Percentiles rank a stretch among this genome's conserved stretches.
phyloP scores from a whole-genome alignment of 35 echinoderm and acorn worm genomes.

The Chiridota heheva region DNA sequence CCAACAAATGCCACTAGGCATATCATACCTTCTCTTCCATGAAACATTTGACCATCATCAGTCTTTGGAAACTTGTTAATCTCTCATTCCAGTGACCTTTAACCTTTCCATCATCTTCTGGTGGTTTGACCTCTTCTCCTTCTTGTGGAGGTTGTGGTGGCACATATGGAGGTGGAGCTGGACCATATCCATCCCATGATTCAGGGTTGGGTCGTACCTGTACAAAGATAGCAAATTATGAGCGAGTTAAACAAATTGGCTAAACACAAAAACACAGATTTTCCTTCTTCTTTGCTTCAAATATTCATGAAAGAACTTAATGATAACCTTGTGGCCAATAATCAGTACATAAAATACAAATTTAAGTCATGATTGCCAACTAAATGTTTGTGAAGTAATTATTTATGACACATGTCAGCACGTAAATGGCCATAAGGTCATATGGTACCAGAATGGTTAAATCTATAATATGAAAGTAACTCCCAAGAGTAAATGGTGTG shows the following conservation, averaged over 20 bases:
- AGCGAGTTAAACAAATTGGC: too few species aligned
- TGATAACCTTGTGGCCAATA: too few species aligned
- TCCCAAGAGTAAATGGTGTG: too few species aligned
- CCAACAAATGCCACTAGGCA: neutral
- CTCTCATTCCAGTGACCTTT: conserved; percentile 93
- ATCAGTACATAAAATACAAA: neutral
- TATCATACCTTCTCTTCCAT: conserved; percentile 90
- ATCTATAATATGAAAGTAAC: too few species aligned
- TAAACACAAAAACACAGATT: too few species aligned
- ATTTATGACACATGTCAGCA: too few species aligned
- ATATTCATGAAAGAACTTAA: too few species aligned
- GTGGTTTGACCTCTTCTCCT: conserved; percentile 53
- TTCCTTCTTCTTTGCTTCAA: too few species aligned
- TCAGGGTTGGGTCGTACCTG: conserved; percentile 89
- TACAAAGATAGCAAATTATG: conserved; percentile 1
- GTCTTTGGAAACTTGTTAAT: conserved; percentile 88
- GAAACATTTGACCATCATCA: conserved; percentile 94
- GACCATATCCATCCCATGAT: conserved; percentile 86
- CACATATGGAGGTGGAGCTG: conserved; percentile 55
- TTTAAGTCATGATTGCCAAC: too few species aligned
- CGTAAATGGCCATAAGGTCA: too few species aligned
- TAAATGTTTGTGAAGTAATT: too few species aligned
- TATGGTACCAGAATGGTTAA: too few species aligned
- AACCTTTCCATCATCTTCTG: conserved; percentile 85
- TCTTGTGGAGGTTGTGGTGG: conserved; percentile 50